Percentiles rank a stretch among this genome's conserved stretches.
Conservation (phyloP, 2,888 invertebrate genomes). For the Linnaemya tessellans region DNA sequence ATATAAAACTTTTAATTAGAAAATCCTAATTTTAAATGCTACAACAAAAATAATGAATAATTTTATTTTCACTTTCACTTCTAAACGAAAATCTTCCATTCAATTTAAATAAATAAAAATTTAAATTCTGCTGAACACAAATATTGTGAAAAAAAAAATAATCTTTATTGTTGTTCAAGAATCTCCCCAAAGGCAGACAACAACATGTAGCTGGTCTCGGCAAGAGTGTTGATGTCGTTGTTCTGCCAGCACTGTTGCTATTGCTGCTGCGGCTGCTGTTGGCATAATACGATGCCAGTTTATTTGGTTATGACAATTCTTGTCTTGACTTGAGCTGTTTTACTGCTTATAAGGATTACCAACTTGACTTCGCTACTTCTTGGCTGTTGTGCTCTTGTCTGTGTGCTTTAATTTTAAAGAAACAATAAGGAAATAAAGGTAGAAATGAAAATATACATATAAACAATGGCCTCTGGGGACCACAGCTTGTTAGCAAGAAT, state of each 20-base stretch:
- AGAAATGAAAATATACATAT: constrained; percentile 33
- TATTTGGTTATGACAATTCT: constrained; percentile 67
- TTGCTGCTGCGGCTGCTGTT: constrained; percentile 5
- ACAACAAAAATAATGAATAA: too few relatives aligned
- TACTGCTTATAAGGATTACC: constrained; percentile 62
- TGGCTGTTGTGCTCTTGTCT: not conserved
- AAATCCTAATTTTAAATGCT: not conserved
- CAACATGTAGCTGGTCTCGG: not conserved
- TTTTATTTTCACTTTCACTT: not conserved
- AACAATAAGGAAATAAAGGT: constrained; percentile 25
- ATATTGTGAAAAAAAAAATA: constrained; percentile 41
- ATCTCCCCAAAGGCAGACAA: constrained; percentile 41
- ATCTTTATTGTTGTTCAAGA: constrained; percentile 42
- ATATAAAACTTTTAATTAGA: not conserved
- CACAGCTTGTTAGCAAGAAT: constrained; percentile 55
- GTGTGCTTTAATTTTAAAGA: constrained; percentile 4
- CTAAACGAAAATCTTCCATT: not conserved
- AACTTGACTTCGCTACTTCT: constrained; percentile 50
- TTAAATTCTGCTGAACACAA: constrained; percentile 5
- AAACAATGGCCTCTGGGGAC: constrained; percentile 59
- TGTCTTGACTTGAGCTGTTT: constrained; percentile 55
- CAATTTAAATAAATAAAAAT: constrained; percentile 43
- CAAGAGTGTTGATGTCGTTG: constrained; percentile 40
- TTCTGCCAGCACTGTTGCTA: not conserved
- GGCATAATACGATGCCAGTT: constrained; percentile 43